Base-by-base conservation (phyloP, 2,797 vertebrate species). In the Mus spretus region DNA sequence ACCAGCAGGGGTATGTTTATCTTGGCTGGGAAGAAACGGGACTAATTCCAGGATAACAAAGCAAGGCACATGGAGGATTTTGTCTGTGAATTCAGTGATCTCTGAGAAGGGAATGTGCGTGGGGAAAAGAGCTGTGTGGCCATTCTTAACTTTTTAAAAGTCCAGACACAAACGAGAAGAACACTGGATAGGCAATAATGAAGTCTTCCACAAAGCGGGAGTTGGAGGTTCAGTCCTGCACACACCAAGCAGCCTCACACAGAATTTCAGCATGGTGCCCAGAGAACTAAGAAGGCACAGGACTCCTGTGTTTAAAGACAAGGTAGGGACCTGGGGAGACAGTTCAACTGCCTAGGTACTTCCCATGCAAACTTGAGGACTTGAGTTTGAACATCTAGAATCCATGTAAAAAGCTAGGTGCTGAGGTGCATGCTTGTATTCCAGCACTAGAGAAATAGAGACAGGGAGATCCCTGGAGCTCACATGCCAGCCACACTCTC, bases 1-100 rank as follows among this genome's bases (percentile, higher is more conserved):
- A 92, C 84, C 61, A 89, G 67, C 50, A 89, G 72, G 12, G 53
- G 19, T 75, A 24, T 44, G 90, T 34, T 87, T 67, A 15, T 93
- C 28, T 94, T 93, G 78, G 59, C 93, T 90, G 17, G 87, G 86
- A 96, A 93, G 75, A 95, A 96, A 63, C n/a, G 22, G 19, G 65
- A 50, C 70, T 11, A 50, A 17, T 94, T 85, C 84, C 2, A 89
- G 40, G 80, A 75, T 87, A 50, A 37, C 14, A 89, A 28, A 81
- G n/a, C 24, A 85, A 77, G 75, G 80, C 79, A 11, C 63, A 26
- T 4, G 31, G 85, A 84, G 87, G 53, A 61, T 84, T 92, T 75
- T 91, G n/a, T 90, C 34, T 92, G 34, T 37, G 70, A 55, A 78
- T 79, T 89, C 31, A 75, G 6, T 80, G 37, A 91, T 91, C 85